Percentiles rank a stretch among this genome's conserved stretches.
phyloP scores from a whole-genome alignment of 2,888 invertebrate genomes.

The Petrolisthes cinctipes region DNA sequence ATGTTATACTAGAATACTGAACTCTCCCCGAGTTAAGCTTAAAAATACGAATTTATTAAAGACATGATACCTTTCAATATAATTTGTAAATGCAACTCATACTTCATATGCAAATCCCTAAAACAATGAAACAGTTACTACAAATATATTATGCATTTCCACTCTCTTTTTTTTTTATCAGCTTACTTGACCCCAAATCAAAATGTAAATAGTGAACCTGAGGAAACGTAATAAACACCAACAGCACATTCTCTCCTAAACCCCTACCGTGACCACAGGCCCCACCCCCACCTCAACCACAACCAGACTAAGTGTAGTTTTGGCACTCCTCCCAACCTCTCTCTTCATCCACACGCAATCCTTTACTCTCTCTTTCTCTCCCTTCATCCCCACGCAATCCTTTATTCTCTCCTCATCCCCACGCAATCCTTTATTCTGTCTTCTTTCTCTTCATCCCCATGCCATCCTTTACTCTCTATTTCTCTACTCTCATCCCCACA shows the following conservation, averaged over 20 bases:
- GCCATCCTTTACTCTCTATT: background rate
- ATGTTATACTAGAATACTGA: no score
- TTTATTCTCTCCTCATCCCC: background rate
- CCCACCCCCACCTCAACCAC: background rate
- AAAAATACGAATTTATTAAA: no score
- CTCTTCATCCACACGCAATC: background rate
- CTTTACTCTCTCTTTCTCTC: background rate
- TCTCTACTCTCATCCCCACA: background rate
- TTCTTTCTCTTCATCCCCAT: background rate
- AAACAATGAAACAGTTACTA: background rate
- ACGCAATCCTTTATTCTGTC: background rate
- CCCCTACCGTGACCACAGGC: background rate
- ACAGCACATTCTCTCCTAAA: background rate
- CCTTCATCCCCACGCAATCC: background rate
- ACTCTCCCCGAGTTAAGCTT: no score
- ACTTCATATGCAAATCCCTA: no score
- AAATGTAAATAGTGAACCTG: no score
- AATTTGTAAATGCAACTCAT: no score
- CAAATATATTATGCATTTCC: no score
- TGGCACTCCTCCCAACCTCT: slow-evolving; percentile 6
- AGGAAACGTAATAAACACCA: no score
- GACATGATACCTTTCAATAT: no score
- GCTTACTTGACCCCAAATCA: no score
- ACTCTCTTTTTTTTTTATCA: no score
- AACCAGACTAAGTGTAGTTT: background rate